Evolutionary conservation across 2,113 vertebrate genomes (phyloP).

Genomic region (Ellobius talpinus): DNA sequence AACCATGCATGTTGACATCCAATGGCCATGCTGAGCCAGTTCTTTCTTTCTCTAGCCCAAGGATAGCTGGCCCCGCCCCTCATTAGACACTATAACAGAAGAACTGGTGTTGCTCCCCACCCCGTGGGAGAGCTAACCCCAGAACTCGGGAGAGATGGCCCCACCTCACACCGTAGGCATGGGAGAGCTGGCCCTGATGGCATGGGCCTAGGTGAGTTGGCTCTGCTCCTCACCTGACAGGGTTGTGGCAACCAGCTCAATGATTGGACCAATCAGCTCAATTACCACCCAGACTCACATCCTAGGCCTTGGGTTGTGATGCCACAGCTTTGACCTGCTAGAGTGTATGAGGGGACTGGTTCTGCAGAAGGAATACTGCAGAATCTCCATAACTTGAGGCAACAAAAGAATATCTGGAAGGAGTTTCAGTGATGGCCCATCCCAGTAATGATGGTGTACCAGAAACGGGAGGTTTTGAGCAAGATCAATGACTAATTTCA

Average conservation of each 20-base stretch:
- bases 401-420: background rate
- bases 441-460: background rate
- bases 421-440: background rate
- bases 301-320: background rate
- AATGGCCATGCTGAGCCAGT: background rate
- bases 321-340: background rate
- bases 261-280: background rate
- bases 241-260: too few relatives aligned
- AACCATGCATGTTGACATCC: background rate
- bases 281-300: background rate
- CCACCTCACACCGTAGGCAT: too few relatives aligned
- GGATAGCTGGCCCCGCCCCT: too few relatives aligned
- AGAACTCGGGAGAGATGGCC: too few relatives aligned
- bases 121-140: too few relatives aligned
- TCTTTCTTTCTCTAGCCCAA: background rate
- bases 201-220: too few relatives aligned
- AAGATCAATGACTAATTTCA: background rate
- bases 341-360: background rate
- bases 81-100: too few relatives aligned
- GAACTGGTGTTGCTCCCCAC: too few relatives aligned
- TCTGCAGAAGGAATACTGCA: background rate
- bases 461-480: background rate
- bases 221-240: too few relatives aligned
- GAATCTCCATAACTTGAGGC: background rate
- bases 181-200: too few relatives aligned